phyloP scores from a whole-genome alignment of 2,113 vertebrate species.

The Perca flavescens region DNA sequence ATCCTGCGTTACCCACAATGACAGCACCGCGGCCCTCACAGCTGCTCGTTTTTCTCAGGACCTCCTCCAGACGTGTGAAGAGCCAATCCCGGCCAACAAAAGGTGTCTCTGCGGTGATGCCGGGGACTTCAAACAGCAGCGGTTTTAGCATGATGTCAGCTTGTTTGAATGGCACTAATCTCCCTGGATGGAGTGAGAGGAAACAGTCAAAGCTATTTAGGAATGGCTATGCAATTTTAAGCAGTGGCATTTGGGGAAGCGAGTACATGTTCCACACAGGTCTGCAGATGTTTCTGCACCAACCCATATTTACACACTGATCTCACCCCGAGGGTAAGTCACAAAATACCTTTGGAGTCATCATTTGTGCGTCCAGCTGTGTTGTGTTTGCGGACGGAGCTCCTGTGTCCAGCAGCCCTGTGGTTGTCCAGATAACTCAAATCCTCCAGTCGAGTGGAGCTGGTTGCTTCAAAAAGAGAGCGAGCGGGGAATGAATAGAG shows the following conservation, averaged over 20 bases:
- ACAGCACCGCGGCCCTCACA: constrained; percentile 89
- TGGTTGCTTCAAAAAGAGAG: constrained; percentile 87
- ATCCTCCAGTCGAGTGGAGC: constrained; percentile 96
- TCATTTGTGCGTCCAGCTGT: constrained; percentile 84
- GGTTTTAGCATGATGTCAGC: constrained; percentile 97
- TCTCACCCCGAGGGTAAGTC: constrained; percentile 5
- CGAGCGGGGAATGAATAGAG: constrained; percentile 11
- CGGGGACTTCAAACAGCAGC: constrained; percentile 96
- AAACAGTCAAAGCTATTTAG: neutral
- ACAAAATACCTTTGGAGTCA: constrained; percentile 89
- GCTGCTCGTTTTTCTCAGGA: constrained; percentile 83
- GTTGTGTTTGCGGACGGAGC: constrained; percentile 92
- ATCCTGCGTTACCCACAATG: constrained; percentile 93
- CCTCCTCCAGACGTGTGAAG: constrained; percentile 91
- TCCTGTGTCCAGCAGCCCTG: constrained; percentile 87
- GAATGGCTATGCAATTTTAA: neutral
- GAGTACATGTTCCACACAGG: neutral
- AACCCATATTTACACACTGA: constrained; percentile 27
- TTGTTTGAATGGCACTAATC: constrained; percentile 93
- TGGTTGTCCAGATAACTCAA: constrained; percentile 92
- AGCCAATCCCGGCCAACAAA: constrained; percentile 97
- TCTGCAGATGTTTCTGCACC: constrained; percentile 30
- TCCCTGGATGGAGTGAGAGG: constrained; percentile 80
- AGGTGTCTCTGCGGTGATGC: constrained; percentile 91
- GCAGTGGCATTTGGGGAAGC: neutral